Evolutionary conservation across 2,797 vertebrate genomes (phyloP), one percentile per base, ranked within the genome.

Genomic region (Malurus splendens): DNA sequence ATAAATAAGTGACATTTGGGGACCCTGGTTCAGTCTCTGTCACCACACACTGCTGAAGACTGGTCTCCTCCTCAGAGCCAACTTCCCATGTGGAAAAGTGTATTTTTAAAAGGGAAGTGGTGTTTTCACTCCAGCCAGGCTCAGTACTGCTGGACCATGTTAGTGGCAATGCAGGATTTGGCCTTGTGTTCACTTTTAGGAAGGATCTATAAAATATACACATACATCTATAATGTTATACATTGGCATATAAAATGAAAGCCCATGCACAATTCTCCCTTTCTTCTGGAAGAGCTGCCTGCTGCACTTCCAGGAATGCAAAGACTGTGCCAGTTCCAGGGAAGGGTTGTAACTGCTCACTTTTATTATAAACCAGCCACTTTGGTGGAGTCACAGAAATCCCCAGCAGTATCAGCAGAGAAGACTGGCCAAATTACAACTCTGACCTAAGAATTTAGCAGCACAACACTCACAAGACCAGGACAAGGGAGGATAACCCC

Each of bases 81-180:
- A 25, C 18, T 41, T 28, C 55, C 28, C 52, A 27, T 0, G 2
- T 7, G 36, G 33, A 59, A 45, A 85, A 81, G 44, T 4, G 6
- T 8, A 4, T 28, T 54, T 65, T 62, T 33, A 18, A 25, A 51
- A 45, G 19, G 28, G 24, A 79, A 41, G 28, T 4, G 2, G 30
- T 17, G 30, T 12, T 87, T 74, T 56, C 22, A 25, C 36, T 38
- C 48, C 54, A 42, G 57, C 27, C 2, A 1, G 0, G 0, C 45
- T 79, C 14, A 1, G 56, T 28, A 8, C 48, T 54, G 17, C 23
- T 2, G 6, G 70, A n/a, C 5, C 1, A 1, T 0, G 2, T 51
- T 14, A 55, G 81, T 13, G 41, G 60, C 75, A 79, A 19, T 5
- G 5, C 22, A 61, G 57, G 50, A 57, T 57, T n/a, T 56, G 48